These are phyloP conservation scores for Ptiloglossa arizonensis DNA, from an alignment of 1,140 invertebrate species.

Conservation along the genomic window DNA sequence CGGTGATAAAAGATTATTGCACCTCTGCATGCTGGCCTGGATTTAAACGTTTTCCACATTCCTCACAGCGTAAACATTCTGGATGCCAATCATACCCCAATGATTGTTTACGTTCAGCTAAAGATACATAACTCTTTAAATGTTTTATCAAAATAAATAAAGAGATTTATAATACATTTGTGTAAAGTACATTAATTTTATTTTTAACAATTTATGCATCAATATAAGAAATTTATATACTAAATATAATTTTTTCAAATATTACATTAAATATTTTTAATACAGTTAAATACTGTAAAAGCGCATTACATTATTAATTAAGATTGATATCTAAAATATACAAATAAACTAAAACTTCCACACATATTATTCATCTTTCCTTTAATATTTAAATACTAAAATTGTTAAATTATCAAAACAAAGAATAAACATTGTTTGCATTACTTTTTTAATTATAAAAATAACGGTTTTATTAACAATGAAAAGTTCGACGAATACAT, in stretches of 20 bases:
- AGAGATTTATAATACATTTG: neutral
- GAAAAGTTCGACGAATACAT: neutral
- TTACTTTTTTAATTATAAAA: slow-evolving; percentile 13
- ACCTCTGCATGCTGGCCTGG: slow-evolving; percentile 95
- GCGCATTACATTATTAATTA: neutral
- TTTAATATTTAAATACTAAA: neutral
- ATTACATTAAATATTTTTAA: neutral
- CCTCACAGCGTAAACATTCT: slow-evolving; percentile 93
- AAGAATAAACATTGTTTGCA: neutral
- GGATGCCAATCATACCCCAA: slow-evolving; percentile 97
- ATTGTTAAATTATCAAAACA: neutral
- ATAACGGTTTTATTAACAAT: neutral
- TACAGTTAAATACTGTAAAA: slow-evolving; percentile 11
- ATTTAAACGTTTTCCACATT: slow-evolving; percentile 94
- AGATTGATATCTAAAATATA: neutral
- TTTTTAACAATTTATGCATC: neutral
- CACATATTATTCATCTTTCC: neutral
- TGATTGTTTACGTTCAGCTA: slow-evolving; percentile 95
- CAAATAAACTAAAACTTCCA: neutral
- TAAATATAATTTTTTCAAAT: neutral
- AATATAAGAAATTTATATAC: neutral
- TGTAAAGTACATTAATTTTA: neutral
- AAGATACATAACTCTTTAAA: slow-evolving; percentile 45
- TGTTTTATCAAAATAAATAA: slow-evolving; percentile 9
- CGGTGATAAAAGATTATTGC: slow-evolving; percentile 40